These are phyloP conservation scores for Rhaphigaster nebulosa DNA, from an alignment of 2,888 invertebrate genomes.

Conservation along the genomic window DNA sequence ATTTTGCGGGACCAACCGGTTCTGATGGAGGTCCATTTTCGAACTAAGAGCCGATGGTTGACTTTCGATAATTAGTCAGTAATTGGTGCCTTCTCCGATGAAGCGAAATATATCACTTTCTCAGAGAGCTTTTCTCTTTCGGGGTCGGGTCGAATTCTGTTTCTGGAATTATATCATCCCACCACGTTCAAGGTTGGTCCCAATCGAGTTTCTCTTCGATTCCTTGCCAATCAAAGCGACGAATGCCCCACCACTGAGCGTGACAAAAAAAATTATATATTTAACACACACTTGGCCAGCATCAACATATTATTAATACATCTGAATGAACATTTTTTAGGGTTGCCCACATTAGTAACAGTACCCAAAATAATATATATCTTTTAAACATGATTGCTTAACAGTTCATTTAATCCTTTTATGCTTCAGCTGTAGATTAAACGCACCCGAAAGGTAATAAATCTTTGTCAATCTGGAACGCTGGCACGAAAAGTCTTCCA, in stretches of 20 bases:
- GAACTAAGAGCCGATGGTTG: not conserved
- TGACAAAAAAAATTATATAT: not conserved
- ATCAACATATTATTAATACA: too few species aligned
- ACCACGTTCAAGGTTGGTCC: conserved; percentile 4
- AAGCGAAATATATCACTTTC: conserved; percentile 39
- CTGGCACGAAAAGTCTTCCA: not conserved
- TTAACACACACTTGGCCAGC: not conserved
- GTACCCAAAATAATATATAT: not conserved
- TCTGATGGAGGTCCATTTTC: conserved; percentile 2
- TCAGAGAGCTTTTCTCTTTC: conserved; percentile 8
- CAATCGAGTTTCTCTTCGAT: not conserved
- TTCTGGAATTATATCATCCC: not conserved
- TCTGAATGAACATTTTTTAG: not conserved
- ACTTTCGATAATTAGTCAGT: not conserved
- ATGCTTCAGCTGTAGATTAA: not conserved
- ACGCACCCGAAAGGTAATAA: not conserved
- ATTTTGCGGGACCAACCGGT: not conserved
- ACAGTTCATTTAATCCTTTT: not conserved
- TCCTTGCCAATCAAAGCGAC: not conserved
- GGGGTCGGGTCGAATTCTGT: not conserved
- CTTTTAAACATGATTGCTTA: not conserved
- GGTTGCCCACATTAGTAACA: not conserved
- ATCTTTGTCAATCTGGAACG: not conserved
- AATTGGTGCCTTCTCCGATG: conserved; percentile 23
- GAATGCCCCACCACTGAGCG: not conserved